Conservation (phyloP, 2,113 vertebrate species). For the Cariama cristata region DNA sequence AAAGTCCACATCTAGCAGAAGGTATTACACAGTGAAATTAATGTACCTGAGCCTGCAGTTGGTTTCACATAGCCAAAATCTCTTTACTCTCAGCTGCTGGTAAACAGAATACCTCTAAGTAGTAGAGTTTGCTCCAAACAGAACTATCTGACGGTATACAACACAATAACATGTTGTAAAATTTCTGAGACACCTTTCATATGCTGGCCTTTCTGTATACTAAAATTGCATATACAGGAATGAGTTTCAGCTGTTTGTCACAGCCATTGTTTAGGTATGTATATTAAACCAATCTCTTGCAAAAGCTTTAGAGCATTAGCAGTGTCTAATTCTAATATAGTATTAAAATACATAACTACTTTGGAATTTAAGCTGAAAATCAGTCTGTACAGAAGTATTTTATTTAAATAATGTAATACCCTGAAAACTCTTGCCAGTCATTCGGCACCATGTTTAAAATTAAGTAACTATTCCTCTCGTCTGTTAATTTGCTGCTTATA, state of each 20-base stretch:
- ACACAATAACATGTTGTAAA: not conserved
- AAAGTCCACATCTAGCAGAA: not conserved
- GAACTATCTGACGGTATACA: not conserved
- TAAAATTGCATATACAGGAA: not conserved
- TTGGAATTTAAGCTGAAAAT: not conserved
- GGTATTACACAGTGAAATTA: not conserved
- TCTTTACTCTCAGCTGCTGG: not conserved
- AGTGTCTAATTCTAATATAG: not conserved
- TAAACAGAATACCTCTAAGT: not conserved
- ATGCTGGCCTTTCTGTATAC: not conserved
- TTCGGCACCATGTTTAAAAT: not conserved
- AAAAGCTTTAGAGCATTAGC: not conserved
- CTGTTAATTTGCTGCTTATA: not conserved
- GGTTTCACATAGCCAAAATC: not conserved
- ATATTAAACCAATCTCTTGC: not conserved
- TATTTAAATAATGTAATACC: not conserved
- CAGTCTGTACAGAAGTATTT: not conserved
- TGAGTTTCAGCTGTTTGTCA: not conserved
- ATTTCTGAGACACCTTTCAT: not conserved
- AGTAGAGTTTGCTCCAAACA: not conserved
- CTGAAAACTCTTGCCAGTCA: not conserved
- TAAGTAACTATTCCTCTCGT: not conserved
- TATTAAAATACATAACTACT: not conserved
- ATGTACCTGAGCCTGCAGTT: not conserved
- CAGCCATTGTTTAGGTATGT: fast-evolving